Conservation (phyloP, 1,140 invertebrate genomes). For the Drosophila miranda region DNA sequence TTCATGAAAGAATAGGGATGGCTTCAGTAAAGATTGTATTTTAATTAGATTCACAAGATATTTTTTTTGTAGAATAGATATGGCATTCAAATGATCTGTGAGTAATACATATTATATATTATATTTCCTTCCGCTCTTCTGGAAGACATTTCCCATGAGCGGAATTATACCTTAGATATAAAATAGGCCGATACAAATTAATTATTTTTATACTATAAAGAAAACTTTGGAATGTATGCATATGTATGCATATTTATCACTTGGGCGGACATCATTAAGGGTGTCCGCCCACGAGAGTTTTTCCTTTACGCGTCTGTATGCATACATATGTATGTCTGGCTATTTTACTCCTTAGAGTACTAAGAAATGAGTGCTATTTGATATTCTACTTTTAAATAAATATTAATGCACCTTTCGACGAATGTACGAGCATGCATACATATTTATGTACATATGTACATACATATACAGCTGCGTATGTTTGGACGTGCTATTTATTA, state of each 20-base stretch:
- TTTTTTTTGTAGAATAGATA: no score
- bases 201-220: neutral
- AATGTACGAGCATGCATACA: neutral
- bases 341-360: no score
- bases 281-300: no score
- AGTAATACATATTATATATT: no score
- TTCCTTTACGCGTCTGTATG: no score
- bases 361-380: no score
- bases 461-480: conserved; percentile 14
- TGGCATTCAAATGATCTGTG: no score
- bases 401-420: neutral
- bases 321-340: neutral
- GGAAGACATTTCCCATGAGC: no score
- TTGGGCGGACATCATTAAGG: no score
- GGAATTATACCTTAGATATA: no score
- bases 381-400: neutral
- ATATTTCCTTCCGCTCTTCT: no score
- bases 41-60: conserved; percentile 1
- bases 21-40: conserved; percentile 7
- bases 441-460: neutral
- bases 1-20: neutral
- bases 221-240: neutral
- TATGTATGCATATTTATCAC: neutral
- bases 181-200: neutral
- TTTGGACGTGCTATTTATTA: neutral